phyloP scores from a whole-genome alignment of 2,113 vertebrate species.

The Pogona vitticeps region DNA sequence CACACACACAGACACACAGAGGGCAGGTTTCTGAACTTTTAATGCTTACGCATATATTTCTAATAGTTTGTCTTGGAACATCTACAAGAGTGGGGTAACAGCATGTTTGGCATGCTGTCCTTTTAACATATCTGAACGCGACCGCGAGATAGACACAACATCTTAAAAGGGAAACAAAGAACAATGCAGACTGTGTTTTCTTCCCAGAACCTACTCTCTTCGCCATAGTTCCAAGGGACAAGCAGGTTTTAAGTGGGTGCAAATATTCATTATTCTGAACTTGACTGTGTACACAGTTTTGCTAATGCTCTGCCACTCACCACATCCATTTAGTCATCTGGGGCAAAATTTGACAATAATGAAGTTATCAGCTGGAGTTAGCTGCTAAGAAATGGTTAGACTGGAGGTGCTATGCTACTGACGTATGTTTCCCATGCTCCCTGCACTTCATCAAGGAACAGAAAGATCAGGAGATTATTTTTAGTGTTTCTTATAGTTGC shows the following conservation, averaged over 20 bases:
- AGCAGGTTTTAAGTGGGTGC: constrained; percentile 23
- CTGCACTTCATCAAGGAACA: too few relatives aligned
- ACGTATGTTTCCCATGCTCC: neutral
- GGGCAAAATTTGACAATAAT: neutral
- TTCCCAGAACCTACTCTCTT: constrained; percentile 39
- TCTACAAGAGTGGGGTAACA: constrained; percentile 44
- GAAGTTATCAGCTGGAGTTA: neutral
- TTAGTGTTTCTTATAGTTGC: neutral
- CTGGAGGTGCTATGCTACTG: neutral
- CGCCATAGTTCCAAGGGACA: neutral
- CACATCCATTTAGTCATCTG: neutral
- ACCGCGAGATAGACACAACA: constrained; percentile 11
- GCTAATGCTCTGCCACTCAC: neutral
- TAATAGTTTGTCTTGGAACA: constrained; percentile 61
- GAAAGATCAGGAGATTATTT: neutral
- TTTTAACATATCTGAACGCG: constrained; percentile 48
- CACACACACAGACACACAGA: neutral
- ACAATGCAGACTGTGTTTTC: constrained; percentile 42
- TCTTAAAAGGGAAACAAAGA: constrained; percentile 33
- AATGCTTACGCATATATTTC: constrained; percentile 43
- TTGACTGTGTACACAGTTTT: neutral
- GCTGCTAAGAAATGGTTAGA: neutral
- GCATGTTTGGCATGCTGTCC: constrained; percentile 42
- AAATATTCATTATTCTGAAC: constrained; percentile 30
- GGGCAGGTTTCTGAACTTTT: constrained; percentile 44